Conservation (phyloP, 2,113 vertebrate species). For the Henicopernis longicauda region DNA sequence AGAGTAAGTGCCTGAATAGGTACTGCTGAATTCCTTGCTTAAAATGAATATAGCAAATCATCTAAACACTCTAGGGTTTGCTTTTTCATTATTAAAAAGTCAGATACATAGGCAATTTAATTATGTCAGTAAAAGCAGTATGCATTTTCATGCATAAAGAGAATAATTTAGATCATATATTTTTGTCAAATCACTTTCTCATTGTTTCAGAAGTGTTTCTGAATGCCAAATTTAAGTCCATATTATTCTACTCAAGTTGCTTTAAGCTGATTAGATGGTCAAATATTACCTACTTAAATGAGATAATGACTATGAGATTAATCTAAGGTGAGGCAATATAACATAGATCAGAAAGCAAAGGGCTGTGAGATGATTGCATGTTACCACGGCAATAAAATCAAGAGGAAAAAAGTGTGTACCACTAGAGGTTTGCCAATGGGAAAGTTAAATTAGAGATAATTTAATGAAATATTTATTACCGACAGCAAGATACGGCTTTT, state of each 20-base stretch:
- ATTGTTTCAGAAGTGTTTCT: slow-evolving; percentile 4
- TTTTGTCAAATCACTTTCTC: slow-evolving; percentile 12
- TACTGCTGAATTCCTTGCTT: background rate
- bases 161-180: background rate
- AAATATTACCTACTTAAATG: slow-evolving; percentile 30
- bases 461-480: slow-evolving; percentile 57
- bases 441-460: slow-evolving; percentile 39
- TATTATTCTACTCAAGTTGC: background rate
- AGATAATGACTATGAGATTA: slow-evolving; percentile 21
- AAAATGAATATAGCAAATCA: slow-evolving; percentile 42
- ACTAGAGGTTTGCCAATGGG: background rate
- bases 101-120: slow-evolving; percentile 27
- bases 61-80: background rate
- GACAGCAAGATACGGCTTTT: background rate
- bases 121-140: slow-evolving; percentile 1
- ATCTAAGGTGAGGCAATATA: background rate
- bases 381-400: slow-evolving; percentile 25
- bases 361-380: background rate
- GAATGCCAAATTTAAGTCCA: background rate
- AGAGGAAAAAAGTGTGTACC: background rate
- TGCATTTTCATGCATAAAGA: background rate
- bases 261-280: slow-evolving; percentile 27
- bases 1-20: background rate
- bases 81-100: slow-evolving; percentile 30
- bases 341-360: slow-evolving; percentile 22